phyloP scores from a whole-genome alignment of 1,140 invertebrate genomes.

The Druon quercuslanigerum region DNA sequence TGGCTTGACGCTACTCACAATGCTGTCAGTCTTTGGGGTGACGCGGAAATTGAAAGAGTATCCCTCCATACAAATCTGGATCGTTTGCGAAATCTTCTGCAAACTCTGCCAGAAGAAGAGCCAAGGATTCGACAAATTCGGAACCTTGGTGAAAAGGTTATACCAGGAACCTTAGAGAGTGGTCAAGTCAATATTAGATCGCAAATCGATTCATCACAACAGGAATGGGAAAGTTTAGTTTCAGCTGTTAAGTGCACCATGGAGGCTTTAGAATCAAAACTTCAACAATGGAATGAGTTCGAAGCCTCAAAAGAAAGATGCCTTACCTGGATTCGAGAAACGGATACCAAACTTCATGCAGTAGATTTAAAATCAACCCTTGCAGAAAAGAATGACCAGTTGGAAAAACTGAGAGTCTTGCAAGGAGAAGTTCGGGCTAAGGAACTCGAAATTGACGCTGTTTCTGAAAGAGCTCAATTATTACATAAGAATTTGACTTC shows the following conservation, averaged over 20 bases:
- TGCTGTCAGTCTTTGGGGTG: constrained; percentile 90
- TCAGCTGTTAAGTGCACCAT: constrained; percentile 86
- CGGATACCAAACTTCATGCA: constrained; percentile 91
- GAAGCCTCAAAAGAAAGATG: constrained; percentile 91
- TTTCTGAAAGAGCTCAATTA: constrained; percentile 92
- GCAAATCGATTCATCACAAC: constrained; percentile 90
- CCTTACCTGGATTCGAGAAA: constrained; percentile 90
- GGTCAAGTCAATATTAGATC: constrained; percentile 91
- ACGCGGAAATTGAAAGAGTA: constrained; percentile 90
- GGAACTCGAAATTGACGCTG: constrained; percentile 93
- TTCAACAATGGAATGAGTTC: constrained; percentile 94
- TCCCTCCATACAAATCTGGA: constrained; percentile 94
- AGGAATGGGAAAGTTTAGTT: constrained; percentile 91
- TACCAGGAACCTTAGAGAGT: constrained; percentile 89
- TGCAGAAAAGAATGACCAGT: constrained; percentile 88
- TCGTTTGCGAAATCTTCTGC: constrained; percentile 84
- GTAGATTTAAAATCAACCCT: constrained; percentile 91
- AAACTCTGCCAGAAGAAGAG: constrained; percentile 90
- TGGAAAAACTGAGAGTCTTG: constrained; percentile 85
- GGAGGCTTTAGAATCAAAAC: constrained; percentile 85
- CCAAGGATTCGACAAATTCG: constrained; percentile 87
- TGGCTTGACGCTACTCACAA: constrained; percentile 94
- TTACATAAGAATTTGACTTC: constrained; percentile 82
- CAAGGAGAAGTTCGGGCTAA: constrained; percentile 93
- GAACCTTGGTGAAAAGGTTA: constrained; percentile 89